A percentile compares a stretch with the other conserved stretches of the same genome.
phyloP scores from a whole-genome alignment of 2,797 vertebrate genomes.

The Anabacerthia variegaticeps region DNA sequence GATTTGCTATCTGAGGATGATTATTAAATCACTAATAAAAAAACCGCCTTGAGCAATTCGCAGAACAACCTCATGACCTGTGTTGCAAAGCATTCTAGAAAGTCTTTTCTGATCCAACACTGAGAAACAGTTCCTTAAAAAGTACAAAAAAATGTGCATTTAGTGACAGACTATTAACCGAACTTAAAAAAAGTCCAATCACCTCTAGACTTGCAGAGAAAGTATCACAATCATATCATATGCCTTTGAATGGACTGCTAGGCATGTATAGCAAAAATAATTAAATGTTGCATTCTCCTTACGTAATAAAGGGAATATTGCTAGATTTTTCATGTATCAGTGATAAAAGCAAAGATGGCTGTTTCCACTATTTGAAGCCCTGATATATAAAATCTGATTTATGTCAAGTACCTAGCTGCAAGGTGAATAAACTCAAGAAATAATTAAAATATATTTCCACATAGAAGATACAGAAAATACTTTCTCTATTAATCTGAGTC shows the following conservation, averaged over 20 bases:
- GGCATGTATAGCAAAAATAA: background rate
- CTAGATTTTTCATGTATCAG: background rate
- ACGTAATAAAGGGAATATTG: background rate
- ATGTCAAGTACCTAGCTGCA: background rate
- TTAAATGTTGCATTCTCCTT: accelerated
- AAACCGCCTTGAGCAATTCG: background rate
- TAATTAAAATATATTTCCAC: background rate
- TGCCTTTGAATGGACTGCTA: background rate
- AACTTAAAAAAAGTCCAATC: background rate
- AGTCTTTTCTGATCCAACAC: background rate
- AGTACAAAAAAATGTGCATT: accelerated
- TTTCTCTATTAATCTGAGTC: background rate
- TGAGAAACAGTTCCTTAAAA: background rate
- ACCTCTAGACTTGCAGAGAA: background rate
- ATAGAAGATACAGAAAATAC: background rate
- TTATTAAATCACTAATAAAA: background rate
- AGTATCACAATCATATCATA: background rate
- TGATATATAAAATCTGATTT: background rate
- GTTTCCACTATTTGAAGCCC: background rate
- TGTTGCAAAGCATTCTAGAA: background rate
- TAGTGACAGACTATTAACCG: background rate
- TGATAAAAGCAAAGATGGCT: background rate
- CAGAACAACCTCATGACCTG: background rate
- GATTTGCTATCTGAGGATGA: background rate
- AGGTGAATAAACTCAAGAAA: background rate